Evolutionary conservation across 2,797 vertebrate genomes (phyloP), one percentile per base, ranked within the genome.

Genomic region (Poeciliopsis turneri): DNA sequence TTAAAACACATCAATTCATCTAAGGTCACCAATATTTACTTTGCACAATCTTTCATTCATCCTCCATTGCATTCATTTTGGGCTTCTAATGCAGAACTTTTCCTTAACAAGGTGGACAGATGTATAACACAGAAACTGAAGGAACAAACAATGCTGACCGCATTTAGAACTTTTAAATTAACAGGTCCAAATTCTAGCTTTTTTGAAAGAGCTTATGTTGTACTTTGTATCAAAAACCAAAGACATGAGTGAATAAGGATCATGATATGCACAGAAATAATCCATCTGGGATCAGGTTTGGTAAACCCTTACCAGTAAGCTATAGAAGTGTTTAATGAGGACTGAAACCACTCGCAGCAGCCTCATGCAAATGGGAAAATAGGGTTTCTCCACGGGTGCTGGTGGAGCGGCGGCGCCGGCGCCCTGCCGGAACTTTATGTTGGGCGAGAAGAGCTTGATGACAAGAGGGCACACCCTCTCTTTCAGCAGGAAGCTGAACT

Each of bases 311-410:
- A 99, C 98, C 97, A 99, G 93, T 83, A 99, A 96, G 87, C 96
- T 97, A 93, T 99, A 99, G 93, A 99, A 99, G 86, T 99, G 98
- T 86, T 99, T 99, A 92, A 99, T 99, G 87, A 99, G 96, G 83
- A 99, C 98, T 8, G 98, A 99, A 88, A 99, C 98, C 75, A 99
- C 98, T 49, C 98, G 96, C 83, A 99, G 96, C 80, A 99, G 95
- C 82, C 98, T 96, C 98, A 99, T 99, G 92, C 98, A 99, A 93
- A 99, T 99, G 85, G 98, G 98, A 86, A 99, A 99, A 85, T 99
- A 99, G 0, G 98, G 98, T 92, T 99, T 99, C 93, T 99, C 98
- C 77, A 98, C 97, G n/a, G 98, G 97, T 36, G 96, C 98, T 13
- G 98, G 98, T 4, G 97, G 98, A 72, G 97, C 95, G 2, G 97